phyloP scores from a whole-genome alignment of 2,113 vertebrate species.

The Ciconia stormi region DNA sequence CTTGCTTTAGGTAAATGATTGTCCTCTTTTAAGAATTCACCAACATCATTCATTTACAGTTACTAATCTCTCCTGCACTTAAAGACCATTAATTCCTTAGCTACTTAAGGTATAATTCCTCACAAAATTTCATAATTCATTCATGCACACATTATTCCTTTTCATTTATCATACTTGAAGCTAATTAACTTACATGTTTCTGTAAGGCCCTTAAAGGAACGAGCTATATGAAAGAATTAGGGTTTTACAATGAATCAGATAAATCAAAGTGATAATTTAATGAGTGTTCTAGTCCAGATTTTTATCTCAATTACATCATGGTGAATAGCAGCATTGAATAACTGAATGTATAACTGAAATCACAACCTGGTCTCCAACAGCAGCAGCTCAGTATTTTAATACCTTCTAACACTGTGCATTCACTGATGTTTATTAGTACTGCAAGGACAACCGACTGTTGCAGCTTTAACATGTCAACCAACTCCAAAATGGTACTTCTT shows the following conservation, averaged over 20 bases:
- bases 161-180: not conserved
- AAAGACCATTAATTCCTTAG: not conserved
- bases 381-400: not conserved
- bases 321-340: not conserved
- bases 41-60: not conserved
- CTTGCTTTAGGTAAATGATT: not conserved
- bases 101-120: not conserved
- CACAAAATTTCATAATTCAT: not conserved
- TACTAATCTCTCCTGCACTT: not conserved
- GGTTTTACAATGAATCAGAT: accelerated
- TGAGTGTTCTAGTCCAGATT: not conserved
- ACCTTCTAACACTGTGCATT: not conserved
- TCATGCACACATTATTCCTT: not conserved
- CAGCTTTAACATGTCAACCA: not conserved
- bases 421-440: not conserved
- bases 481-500: not conserved
- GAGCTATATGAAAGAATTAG: not conserved
- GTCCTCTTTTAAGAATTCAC: not conserved
- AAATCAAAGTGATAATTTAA: not conserved
- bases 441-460: not conserved
- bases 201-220: not conserved
- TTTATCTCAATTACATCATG: not conserved
- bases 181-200: not conserved
- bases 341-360: not conserved
- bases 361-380: not conserved